Evolutionary conservation across 2,888 invertebrate genomes (phyloP), one percentile per base, ranked within the genome.

Genomic region (Conus canariensis): DNA sequence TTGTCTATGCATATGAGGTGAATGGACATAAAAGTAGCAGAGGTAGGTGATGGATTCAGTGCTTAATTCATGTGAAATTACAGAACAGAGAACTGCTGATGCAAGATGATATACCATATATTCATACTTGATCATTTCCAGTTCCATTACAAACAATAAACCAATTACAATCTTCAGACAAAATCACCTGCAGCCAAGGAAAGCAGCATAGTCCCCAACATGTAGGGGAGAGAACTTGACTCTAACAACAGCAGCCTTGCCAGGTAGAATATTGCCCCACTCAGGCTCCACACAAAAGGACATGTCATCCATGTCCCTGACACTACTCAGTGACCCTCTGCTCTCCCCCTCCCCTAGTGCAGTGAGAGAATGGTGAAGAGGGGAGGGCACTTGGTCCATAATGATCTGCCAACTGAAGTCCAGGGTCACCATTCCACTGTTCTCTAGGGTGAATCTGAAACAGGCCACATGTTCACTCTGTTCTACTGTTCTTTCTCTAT

Each of bases 141-240:
- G 45, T 45, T 45, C 45, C 45, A 45, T 45, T 45, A 45, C 45
- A 45, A 45, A 45, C 45, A 45, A 45, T 45, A 45, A 1, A 45
- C 45, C 45, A 45, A 45, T 45, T 45, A 45, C 45, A 45, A 45
- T 45, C 45, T 45, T 45, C 45, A 16, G 19, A 22, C 19, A 8
- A 70, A 2, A 16, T 70, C 70, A 96, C 96, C 95, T 95, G 95
- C 96, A 96, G 19, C 95, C 93, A 1, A 96, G 93, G 90, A 95
- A 93, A 22, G 95, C 96, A 90, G 96, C 95, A 93, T 95, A 96
- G 30, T 96, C 95, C 90, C 94, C 95, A 22, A 95, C 94, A 92
- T 96, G 95, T 45, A 96, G 93, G 19, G 96, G 96, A 91, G 96
- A 95, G 93, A 96, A 96, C 92, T 95, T 95, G 80, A 96, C 94